Base-by-base conservation (phyloP, 2,888 invertebrate species). In the Cheilosia vulpina region DNA sequence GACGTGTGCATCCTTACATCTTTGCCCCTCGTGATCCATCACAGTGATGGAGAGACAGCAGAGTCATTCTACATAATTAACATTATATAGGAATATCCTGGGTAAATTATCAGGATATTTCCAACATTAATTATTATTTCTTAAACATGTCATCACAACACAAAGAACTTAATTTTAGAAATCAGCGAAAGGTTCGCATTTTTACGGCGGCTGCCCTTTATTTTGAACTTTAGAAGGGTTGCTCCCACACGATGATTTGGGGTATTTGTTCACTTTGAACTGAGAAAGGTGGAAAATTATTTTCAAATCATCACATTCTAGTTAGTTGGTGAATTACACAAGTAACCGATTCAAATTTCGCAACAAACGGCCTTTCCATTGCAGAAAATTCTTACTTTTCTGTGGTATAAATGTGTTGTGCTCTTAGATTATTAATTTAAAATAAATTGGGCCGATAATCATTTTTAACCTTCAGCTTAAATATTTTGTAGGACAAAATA, bases 91-190 rank as follows among this genome's bases (percentile, higher is more conserved):
- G 66, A 53, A 73, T 68, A 62, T 60, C 66, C 50, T 55, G 55
- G 43, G 62, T 47, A 27, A 53, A 80, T 73, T 68, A 62, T 34
- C 38, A 53, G 52, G 60, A 15, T 52, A 72, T 80, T 73, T 66
- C 45, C 50, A 34, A 73, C 27, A 43, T 80, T 73, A 73, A 73
- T 72, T 80, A 80, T 72, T 80, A 19, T 47, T 24, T 24, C 66
- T 73, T 13, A 21, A 66, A 80, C 52, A 77, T 69, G 63, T 78
- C 55, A 47, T 19, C 27, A 41, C 15, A 50, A 50, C 0, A 27
- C 11, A 43, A 50, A 65, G 21, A 31, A 57, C 21, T 41, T 45
- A 13, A 31, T 15, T 21, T 47, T n/a, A 15, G 58, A 50, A 71
- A 41, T 45, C 15, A 11, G 55, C 63, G 73, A 63, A 55, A 52